Evolutionary conservation across 2,888 invertebrate genomes (phyloP).

Genomic region (Coenonympha glycerion): DNA sequence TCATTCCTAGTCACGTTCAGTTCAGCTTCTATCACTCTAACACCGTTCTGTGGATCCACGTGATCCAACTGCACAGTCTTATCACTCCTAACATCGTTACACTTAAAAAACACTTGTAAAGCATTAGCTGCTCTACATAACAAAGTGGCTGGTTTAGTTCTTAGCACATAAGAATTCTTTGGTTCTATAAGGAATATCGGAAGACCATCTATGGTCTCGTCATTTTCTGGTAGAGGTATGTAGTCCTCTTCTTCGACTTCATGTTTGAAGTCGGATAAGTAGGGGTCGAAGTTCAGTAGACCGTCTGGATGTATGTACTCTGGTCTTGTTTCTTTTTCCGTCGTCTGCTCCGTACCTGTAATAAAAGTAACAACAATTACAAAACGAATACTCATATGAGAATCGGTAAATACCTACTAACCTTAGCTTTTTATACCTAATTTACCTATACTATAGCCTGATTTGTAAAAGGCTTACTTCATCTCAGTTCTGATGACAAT

Average conservation of each 20-base stretch:
- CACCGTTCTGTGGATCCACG: conserved; percentile 86
- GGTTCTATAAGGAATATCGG: conserved; percentile 93
- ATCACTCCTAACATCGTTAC: conserved; percentile 79
- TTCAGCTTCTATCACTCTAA: conserved; percentile 84
- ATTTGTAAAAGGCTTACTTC: too few species aligned
- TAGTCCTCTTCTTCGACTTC: conserved; percentile 69
- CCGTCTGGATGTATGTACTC: conserved; percentile 69
- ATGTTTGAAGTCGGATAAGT: conserved; percentile 62
- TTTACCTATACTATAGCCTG: too few species aligned
- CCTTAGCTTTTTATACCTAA: too few species aligned
- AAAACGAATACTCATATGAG: conserved; percentile 16
- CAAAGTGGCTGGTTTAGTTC: conserved; percentile 90
- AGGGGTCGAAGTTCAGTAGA: conserved; percentile 61
- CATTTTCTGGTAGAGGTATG: conserved; percentile 72
- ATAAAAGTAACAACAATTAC: conserved; percentile 28
- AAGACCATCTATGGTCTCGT: conserved; percentile 80
- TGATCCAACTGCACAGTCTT: conserved; percentile 81
- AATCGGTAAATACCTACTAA: too few species aligned
- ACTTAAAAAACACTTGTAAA: conserved; percentile 86
- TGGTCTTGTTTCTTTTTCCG: conserved; percentile 60
- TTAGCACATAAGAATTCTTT: conserved; percentile 89
- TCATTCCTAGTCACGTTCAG: conserved; percentile 85
- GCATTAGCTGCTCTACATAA: conserved; percentile 94
- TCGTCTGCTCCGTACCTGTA: conserved; percentile 59
- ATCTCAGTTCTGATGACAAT: too few species aligned